Evolutionary conservation across 2,113 vertebrate genomes (phyloP).

Genomic region (Atlantisia rogersi): DNA sequence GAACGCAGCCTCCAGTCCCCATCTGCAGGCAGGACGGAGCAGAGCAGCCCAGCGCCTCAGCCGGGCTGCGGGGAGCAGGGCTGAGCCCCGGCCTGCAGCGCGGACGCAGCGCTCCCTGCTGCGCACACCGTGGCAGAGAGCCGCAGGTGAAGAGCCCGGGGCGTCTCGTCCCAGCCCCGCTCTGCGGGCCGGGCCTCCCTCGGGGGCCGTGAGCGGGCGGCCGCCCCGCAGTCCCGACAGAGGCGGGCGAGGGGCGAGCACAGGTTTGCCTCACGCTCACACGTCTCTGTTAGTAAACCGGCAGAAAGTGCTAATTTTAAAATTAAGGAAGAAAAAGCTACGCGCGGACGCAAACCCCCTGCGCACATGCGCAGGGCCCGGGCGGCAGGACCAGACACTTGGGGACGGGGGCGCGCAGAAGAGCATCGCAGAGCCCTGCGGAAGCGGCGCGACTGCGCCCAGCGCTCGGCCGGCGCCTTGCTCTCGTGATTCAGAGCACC

Average conservation of each 20-base stretch:
- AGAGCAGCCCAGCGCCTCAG: constrained; percentile 33
- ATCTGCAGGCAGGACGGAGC: constrained; percentile 60
- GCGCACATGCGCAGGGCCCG: rapidly evolving
- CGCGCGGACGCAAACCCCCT: rapidly evolving
- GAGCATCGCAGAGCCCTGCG: not conserved
- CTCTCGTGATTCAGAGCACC: not conserved
- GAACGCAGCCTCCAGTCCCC: constrained; percentile 54
- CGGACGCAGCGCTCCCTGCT: not conserved
- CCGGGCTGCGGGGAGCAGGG: not conserved
- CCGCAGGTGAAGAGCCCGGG: not conserved
- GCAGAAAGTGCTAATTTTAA: not conserved
- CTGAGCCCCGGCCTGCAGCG: not conserved
- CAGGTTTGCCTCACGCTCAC: not conserved
- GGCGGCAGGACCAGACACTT: rapidly evolving
- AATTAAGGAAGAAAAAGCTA: not conserved
- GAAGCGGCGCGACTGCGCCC: rapidly evolving
- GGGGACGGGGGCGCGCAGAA: not conserved
- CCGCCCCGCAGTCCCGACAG: not conserved
- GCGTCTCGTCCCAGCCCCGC: no score
- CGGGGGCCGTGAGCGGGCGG: not conserved
- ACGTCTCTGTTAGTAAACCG: not conserved
- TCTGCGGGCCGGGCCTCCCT: not conserved
- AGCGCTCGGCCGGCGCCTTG: not conserved
- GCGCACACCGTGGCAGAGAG: not conserved
- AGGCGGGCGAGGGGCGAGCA: not conserved